These are phyloP conservation scores for Drosophila oshimai DNA, from an alignment of 1,140 invertebrate species.

Conservation along the genomic window DNA sequence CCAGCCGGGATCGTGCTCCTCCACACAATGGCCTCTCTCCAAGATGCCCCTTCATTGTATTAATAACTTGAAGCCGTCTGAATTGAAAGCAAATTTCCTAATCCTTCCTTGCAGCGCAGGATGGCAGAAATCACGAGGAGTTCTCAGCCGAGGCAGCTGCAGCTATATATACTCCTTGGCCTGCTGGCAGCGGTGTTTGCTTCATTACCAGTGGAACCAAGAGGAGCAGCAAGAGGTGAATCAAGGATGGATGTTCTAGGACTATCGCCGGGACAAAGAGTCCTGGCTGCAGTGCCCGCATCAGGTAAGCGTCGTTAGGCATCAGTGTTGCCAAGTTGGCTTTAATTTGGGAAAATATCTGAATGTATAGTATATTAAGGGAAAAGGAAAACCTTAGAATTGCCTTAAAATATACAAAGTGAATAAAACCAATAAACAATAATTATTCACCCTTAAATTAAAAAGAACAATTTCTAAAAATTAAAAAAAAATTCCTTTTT, in stretches of 20 bases:
- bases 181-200: constrained; percentile 25
- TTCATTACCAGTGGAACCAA: constrained; percentile 52
- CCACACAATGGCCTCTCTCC: constrained; percentile 20
- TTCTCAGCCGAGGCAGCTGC: background rate
- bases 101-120: constrained; percentile 23
- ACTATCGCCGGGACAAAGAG: constrained; percentile 31
- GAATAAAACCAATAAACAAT: too few species aligned
- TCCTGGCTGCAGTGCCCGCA: constrained; percentile 39
- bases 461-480: too few species aligned
- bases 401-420: background rate
- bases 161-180: constrained; percentile 13
- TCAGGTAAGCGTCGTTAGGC: constrained; percentile 38
- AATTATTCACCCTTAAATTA: too few species aligned
- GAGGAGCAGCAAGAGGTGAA: background rate
- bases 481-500: too few species aligned
- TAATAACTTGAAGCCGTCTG: constrained; percentile 38
- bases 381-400: background rate
- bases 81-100: constrained; percentile 32
- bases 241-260: constrained; percentile 7
- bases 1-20: background rate
- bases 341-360: too few species aligned
- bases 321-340: background rate
- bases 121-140: constrained; percentile 3
- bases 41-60: constrained; percentile 39
- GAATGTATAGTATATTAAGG: too few species aligned